A percentile compares a stretch with the other conserved stretches of the same genome.
Conservation (phyloP, 2,888 invertebrate genomes). For the Aproaerema taeniolella region DNA sequence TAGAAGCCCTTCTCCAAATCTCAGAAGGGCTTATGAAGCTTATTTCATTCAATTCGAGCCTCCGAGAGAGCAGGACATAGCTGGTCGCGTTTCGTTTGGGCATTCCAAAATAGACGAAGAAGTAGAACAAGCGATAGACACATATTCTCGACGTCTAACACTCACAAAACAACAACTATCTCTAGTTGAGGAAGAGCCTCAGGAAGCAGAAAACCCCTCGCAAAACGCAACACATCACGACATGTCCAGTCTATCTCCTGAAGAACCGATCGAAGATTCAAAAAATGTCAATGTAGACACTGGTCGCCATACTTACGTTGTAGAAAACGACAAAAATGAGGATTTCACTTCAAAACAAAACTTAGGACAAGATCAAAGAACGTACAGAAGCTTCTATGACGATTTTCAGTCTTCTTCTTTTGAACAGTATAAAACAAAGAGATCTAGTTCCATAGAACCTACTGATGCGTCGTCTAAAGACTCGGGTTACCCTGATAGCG, state of each 20-base stretch:
- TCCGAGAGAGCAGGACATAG: slow-evolving; percentile 29
- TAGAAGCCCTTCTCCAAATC: slow-evolving; percentile 42
- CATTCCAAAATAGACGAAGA: slow-evolving; percentile 36
- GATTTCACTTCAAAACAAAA: slow-evolving; percentile 31
- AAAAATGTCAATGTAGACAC: slow-evolving; percentile 26
- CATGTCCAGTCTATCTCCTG: slow-evolving; percentile 47
- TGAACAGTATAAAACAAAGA: slow-evolving; percentile 38
- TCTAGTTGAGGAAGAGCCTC: slow-evolving; percentile 71
- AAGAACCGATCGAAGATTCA: slow-evolving; percentile 39
- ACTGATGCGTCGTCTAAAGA: slow-evolving; percentile 66
- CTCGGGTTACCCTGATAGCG: slow-evolving; percentile 63
- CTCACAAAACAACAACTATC: slow-evolving; percentile 63
- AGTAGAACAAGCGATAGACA: slow-evolving; percentile 49
- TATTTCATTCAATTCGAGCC: slow-evolving; percentile 53
- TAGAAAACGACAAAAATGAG: slow-evolving; percentile 30
- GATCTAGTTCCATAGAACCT: slow-evolving; percentile 50
- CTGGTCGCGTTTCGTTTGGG: slow-evolving; percentile 45
- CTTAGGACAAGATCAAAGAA: slow-evolving; percentile 42
- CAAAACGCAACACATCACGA: no score
- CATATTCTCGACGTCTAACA: slow-evolving; percentile 45
- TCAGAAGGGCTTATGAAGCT: slow-evolving; percentile 50
- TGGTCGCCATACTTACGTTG: slow-evolving; percentile 27
- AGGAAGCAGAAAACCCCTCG: slow-evolving; percentile 64
- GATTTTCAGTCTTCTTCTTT: slow-evolving; percentile 44
- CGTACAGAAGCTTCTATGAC: slow-evolving; percentile 58